These are phyloP conservation scores for Tanaodytes sp. DNA, from an alignment of 2,888 invertebrate species.

Conservation along the genomic window DNA sequence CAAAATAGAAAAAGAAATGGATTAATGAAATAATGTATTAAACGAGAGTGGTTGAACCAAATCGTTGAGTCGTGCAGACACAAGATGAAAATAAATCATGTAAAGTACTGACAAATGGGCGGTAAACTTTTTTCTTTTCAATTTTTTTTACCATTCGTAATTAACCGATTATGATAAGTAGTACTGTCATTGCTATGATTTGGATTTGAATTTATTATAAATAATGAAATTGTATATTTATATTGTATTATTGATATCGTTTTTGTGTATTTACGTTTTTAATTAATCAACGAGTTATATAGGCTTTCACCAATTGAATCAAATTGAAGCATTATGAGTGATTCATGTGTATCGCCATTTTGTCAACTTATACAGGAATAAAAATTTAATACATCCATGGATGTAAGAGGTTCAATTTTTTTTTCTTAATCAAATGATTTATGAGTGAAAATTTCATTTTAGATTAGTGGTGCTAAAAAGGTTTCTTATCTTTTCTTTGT, in stretches of 20 bases:
- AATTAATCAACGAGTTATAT: no score
- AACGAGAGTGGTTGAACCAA: background rate
- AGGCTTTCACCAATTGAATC: background rate
- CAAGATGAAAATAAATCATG: slow-evolving; percentile 27
- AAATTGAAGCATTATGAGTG: slow-evolving; percentile 8
- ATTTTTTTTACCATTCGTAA: slow-evolving; percentile 19
- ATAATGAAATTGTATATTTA: slow-evolving; percentile 20
- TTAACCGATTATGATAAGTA: slow-evolving; percentile 8
- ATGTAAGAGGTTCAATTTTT: slow-evolving; percentile 13
- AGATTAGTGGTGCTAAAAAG: no score
- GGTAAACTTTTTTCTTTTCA: slow-evolving; percentile 7
- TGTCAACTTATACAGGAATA: slow-evolving; percentile 36
- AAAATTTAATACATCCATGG: slow-evolving; percentile 31
- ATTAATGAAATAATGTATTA: slow-evolving; percentile 15
- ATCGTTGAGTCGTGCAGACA: slow-evolving; percentile 18
- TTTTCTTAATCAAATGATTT: no score
- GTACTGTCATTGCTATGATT: slow-evolving; percentile 7
- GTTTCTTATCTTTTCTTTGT: no score
- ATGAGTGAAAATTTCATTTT: no score
- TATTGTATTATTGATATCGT: slow-evolving; percentile 18
- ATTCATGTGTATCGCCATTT: slow-evolving; percentile 31
- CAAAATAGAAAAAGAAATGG: background rate
- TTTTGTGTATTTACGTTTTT: slow-evolving; percentile 1
- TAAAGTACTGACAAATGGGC: slow-evolving; percentile 35
- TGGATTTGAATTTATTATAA: background rate